Conservation (phyloP, 2,888 invertebrate genomes). For the Macrostomum cliftonense region DNA sequence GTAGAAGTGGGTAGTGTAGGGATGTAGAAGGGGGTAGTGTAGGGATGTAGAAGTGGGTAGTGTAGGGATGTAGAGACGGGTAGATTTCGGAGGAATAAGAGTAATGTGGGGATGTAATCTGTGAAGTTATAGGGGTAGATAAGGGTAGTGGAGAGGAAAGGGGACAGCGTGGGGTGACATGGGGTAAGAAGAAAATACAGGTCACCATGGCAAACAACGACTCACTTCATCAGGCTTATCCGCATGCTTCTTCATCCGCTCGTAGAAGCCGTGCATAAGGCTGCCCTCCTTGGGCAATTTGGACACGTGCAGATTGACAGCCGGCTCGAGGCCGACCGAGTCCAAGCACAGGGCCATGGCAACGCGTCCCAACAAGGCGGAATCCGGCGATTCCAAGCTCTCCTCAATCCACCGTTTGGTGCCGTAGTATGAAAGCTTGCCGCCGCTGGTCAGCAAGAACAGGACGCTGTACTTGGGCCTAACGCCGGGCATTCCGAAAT, state of each 20-base stretch:
- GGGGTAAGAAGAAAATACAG: too few relatives aligned
- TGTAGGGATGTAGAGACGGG: too few relatives aligned
- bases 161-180: background rate
- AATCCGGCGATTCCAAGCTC: slow-evolving; percentile 54
- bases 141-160: too few relatives aligned
- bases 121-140: slow-evolving; percentile 13
- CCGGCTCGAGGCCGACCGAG: slow-evolving; percentile 46
- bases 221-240: background rate
- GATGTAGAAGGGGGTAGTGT: too few relatives aligned
- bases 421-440: slow-evolving; percentile 79
- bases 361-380: slow-evolving; percentile 51
- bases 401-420: slow-evolving; percentile 88
- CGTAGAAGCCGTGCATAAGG: slow-evolving; percentile 44
- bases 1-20: too few relatives aligned
- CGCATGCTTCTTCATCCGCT: slow-evolving; percentile 17
- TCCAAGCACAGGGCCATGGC: slow-evolving; percentile 76
- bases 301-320: slow-evolving; percentile 73
- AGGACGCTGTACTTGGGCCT: slow-evolving; percentile 44
- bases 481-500: too few relatives aligned
- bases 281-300: slow-evolving; percentile 75
- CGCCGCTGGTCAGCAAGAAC: slow-evolving; percentile 72
- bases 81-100: too few relatives aligned
- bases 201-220: too few relatives aligned
- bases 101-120: too few relatives aligned
- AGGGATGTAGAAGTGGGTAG: too few relatives aligned